phyloP scores from a whole-genome alignment of 2,113 vertebrate species.

The Onychostruthus taczanowskii region DNA sequence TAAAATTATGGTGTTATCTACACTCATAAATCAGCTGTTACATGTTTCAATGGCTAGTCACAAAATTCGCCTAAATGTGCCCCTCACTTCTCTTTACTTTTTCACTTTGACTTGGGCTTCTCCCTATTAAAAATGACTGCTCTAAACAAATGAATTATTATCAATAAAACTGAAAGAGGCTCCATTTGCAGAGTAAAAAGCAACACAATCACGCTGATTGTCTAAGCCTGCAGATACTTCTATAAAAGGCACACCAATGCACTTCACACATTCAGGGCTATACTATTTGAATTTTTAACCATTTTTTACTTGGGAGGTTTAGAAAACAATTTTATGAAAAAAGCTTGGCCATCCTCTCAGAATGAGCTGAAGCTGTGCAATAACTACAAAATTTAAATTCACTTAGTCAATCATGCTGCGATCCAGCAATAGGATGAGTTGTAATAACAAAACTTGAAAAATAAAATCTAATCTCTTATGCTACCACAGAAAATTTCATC shows the following conservation, averaged over 20 bases:
- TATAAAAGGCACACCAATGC: not conserved
- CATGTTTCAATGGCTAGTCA: not conserved
- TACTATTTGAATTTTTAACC: not conserved
- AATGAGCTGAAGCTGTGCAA: not conserved
- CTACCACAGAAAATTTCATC: not conserved
- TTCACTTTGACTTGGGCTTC: not conserved
- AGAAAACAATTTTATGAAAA: not conserved
- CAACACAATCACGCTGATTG: rapidly evolving
- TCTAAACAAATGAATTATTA: not conserved
- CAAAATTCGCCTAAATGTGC: not conserved
- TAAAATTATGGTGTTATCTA: not conserved
- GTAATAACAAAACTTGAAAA: not conserved
- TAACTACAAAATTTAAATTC: not conserved
- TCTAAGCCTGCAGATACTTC: not conserved
- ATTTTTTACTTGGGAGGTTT: not conserved
- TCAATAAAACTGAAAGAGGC: not conserved
- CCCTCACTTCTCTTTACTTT: not conserved
- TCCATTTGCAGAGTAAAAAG: not conserved
- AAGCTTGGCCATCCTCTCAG: not conserved
- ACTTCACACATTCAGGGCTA: not conserved
- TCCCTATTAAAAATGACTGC: not conserved
- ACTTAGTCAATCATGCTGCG: not conserved
- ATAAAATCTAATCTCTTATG: not conserved
- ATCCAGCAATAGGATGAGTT: not conserved
- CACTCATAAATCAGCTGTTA: not conserved